Conservation (phyloP, 1,140 invertebrate genomes). For the Eulimnadia texana region DNA sequence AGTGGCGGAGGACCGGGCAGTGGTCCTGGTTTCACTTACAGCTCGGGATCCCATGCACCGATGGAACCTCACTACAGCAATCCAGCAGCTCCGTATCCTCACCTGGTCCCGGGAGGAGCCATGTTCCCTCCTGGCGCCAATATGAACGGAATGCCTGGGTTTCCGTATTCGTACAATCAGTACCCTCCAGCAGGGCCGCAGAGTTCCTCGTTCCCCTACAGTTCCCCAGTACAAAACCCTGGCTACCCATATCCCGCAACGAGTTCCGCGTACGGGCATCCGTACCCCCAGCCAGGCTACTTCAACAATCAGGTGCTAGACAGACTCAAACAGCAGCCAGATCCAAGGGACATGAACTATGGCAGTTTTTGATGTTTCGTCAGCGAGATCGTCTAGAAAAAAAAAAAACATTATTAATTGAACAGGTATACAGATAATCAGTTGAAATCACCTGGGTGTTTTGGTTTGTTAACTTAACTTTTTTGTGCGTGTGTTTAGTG, state of each 20-base stretch:
- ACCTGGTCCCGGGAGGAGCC: background rate
- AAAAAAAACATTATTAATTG: no score
- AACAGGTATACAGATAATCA: no score
- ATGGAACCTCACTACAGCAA: slow-evolving; percentile 15
- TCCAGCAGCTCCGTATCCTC: slow-evolving; percentile 16
- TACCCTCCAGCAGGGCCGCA: slow-evolving; percentile 27
- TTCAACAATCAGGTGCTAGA: slow-evolving; percentile 31
- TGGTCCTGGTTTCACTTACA: slow-evolving; percentile 19
- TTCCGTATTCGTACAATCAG: slow-evolving; percentile 30
- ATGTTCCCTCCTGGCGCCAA: slow-evolving; percentile 15
- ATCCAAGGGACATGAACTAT: slow-evolving; percentile 35
- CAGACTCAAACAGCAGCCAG: slow-evolving; percentile 28
- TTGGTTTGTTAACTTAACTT: no score
- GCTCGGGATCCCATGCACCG: slow-evolving; percentile 18
- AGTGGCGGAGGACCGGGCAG: slow-evolving; percentile 18
- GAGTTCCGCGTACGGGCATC: slow-evolving; percentile 28
- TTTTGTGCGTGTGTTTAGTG: no score
- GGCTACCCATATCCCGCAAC: slow-evolving; percentile 37
- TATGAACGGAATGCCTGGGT: slow-evolving; percentile 21
- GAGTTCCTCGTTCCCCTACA: slow-evolving; percentile 27
- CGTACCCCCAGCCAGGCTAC: slow-evolving; percentile 33
- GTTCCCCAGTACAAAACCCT: slow-evolving; percentile 28
- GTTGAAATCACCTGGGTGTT: no score
- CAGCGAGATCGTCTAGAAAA: background rate
- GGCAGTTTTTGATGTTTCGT: slow-evolving; percentile 37